Percentiles rank a stretch among this genome's conserved stretches.
These are phyloP conservation scores for Ichneumon xanthorius DNA, from an alignment of 2,888 invertebrate species.

Conservation along the genomic window DNA sequence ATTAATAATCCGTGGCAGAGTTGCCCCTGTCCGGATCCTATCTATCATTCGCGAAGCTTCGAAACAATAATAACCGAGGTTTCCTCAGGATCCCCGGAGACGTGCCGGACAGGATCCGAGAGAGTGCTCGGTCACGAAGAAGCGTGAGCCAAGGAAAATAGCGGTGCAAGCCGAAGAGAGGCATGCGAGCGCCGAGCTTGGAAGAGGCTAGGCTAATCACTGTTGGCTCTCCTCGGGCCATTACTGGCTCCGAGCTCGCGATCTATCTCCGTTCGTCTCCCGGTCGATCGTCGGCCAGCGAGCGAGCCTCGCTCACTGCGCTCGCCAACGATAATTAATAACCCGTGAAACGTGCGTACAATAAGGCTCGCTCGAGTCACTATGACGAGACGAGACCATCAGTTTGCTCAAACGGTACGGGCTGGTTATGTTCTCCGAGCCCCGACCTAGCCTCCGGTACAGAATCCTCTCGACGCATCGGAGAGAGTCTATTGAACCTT, in stretches of 20 bases:
- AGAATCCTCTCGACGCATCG: not conserved
- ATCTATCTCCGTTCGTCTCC: not conserved
- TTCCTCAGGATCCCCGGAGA: not conserved
- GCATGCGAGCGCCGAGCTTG: not conserved
- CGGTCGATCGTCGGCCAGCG: constrained; percentile 3
- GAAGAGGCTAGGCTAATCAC: constrained; percentile 48
- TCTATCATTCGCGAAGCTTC: not conserved
- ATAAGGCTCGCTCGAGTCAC: constrained; percentile 25
- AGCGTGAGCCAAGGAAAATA: constrained; percentile 45
- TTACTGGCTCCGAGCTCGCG: constrained; percentile 41
- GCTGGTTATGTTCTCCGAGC: not conserved
- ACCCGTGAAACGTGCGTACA: constrained; percentile 62
- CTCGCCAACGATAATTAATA: constrained; percentile 63
- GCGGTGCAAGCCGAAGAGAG: constrained; percentile 31
- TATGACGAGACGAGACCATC: constrained; percentile 25
- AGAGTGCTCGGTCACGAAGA: constrained; percentile 40
- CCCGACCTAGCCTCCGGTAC: not conserved
- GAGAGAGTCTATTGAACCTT: not conserved
- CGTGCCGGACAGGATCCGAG: not conserved
- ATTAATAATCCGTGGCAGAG: not conserved
- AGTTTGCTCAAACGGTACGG: constrained; percentile 55
- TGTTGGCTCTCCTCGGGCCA: constrained; percentile 53
- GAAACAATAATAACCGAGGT: constrained; percentile 20
- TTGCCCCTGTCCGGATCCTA: not conserved
- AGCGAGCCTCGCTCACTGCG: constrained; percentile 8